Percentiles rank a stretch among this genome's conserved stretches.
Conservation (phyloP, 2,113 vertebrate species). For the Dermatemys mawii region DNA sequence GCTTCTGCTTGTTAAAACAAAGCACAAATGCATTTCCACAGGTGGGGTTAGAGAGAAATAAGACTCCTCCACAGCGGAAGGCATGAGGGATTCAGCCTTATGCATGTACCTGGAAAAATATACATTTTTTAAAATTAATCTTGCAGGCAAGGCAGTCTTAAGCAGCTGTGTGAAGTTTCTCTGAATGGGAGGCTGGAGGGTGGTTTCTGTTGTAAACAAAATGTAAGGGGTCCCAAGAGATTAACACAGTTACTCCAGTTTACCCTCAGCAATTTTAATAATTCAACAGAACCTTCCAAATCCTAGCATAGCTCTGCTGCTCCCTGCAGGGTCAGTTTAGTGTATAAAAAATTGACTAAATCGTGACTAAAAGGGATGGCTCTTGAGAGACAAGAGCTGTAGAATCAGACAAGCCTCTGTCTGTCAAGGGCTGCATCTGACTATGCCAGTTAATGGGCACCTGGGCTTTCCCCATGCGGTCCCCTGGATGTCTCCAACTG, state of each 20-base stretch:
- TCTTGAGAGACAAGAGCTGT: neutral
- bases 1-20: neutral
- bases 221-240: constrained; percentile 19
- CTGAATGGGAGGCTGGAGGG: constrained; percentile 30
- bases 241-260: constrained; percentile 28
- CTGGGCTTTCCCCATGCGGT: neutral
- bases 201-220: constrained; percentile 2
- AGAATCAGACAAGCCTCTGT: rapidly evolving
- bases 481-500: constrained; percentile 9
- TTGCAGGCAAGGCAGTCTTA: constrained; percentile 3
- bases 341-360: neutral
- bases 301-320: neutral
- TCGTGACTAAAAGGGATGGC: neutral
- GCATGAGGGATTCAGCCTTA: constrained; percentile 15
- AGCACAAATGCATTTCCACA: neutral
- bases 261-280: constrained; percentile 47
- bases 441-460: neutral
- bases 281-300: constrained; percentile 51
- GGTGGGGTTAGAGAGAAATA: neutral
- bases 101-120: constrained; percentile 26
- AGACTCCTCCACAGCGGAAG: neutral
- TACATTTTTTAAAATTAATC: constrained; percentile 35
- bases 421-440: constrained; percentile 6
- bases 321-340: constrained; percentile 3
- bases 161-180: constrained; percentile 37